Evolutionary conservation across 2,797 vertebrate genomes (phyloP).

Genomic region (Nannoperca obscura): DNA sequence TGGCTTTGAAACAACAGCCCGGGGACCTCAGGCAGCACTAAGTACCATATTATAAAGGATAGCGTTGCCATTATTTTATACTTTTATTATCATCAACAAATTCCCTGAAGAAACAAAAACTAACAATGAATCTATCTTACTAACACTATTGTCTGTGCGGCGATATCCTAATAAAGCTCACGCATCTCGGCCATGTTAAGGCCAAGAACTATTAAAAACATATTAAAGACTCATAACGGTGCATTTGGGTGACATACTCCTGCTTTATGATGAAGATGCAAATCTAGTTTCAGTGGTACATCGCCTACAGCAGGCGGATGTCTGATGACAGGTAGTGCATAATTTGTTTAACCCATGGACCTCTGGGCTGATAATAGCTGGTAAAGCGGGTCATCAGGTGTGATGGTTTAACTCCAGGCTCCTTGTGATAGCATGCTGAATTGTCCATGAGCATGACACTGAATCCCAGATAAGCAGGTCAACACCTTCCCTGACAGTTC

Average conservation of each 20-base stretch:
- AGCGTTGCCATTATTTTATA: not conserved
- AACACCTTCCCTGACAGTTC: not conserved
- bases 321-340: conserved; percentile 19
- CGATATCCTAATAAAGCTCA: conserved; percentile 7
- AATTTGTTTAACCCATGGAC: not conserved
- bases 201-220: conserved; percentile 44
- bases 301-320: conserved; percentile 8
- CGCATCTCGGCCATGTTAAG: conserved; percentile 11
- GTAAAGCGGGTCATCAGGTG: conserved; percentile 15
- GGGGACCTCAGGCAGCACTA: conserved; percentile 1
- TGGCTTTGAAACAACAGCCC: conserved; percentile 16
- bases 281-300: conserved; percentile 29
- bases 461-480: conserved; percentile 26
- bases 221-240: conserved; percentile 20
- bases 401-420: conserved; percentile 20
- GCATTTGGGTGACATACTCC: conserved; percentile 5
- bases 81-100: conserved; percentile 16
- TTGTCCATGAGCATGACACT: conserved; percentile 17
- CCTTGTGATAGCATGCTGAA: not conserved
- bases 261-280: conserved; percentile 31
- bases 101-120: not conserved
- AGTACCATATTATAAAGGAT: not conserved
- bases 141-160: not conserved
- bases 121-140: not conserved
- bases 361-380: conserved; percentile 4